A percentile compares a stretch with the other conserved stretches of the same genome.
These are phyloP conservation scores for Paracentrotus lividus DNA, from an alignment of 53 echinoderm and acorn worm genomes.

Conservation along the genomic window DNA sequence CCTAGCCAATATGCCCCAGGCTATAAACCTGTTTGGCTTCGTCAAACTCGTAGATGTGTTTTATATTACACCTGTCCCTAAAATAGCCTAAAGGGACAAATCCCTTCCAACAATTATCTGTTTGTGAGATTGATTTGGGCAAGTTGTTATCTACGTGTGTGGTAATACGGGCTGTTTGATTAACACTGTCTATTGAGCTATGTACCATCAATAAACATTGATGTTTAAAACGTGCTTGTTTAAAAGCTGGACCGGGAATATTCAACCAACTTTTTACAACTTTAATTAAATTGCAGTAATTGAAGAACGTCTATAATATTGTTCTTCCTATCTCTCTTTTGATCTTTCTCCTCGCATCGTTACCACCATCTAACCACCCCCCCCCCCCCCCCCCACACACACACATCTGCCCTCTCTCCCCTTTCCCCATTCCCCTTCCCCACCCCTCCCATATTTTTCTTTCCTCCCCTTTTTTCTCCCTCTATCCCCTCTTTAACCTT, in stretches of 20 bases:
- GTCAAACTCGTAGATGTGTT: not conserved
- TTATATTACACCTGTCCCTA: not conserved
- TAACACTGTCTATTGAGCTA: not conserved
- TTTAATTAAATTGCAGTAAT: not conserved
- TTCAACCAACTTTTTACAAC: not conserved
- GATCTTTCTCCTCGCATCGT: not conserved
- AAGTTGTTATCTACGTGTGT: slow-evolving; percentile 20
- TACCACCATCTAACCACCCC: not conserved
- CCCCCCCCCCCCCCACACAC: too few species aligned
- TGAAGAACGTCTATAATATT: not conserved
- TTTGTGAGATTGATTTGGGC: not conserved
- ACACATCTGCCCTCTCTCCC: not conserved
- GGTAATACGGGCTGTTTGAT: not conserved
- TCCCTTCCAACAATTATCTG: not conserved
- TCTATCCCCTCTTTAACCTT: not conserved
- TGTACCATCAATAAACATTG: not conserved
- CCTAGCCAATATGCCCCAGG: slow-evolving; percentile 26
- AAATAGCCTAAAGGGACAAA: not conserved
- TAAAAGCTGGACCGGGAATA: not conserved
- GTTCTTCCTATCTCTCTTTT: not conserved
- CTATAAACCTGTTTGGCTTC: slow-evolving; percentile 19
- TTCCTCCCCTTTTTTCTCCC: too few species aligned
- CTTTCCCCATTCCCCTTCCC: not conserved
- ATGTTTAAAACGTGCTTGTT: not conserved
- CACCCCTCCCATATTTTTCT: not conserved